Conservation (phyloP, 35 echinoderm and acorn worm genomes). For the Apostichopus japonicus region DNA sequence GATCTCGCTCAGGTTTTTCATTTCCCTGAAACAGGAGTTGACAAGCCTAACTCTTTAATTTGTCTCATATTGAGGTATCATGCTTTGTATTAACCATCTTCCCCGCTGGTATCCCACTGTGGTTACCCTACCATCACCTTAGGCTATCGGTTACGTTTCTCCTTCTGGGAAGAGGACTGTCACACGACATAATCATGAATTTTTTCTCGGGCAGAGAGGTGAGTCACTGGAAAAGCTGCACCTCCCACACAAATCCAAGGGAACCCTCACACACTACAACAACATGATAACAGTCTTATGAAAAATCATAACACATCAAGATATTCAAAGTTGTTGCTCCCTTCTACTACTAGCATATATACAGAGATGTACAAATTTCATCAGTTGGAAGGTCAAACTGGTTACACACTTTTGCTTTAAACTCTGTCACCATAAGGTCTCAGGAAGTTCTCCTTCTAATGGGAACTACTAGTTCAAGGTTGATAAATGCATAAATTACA, state of each 20-base stretch:
- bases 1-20: constrained; percentile 5
- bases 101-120: constrained; percentile 14
- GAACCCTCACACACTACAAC: not conserved
- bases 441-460: no score
- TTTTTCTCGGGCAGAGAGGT: not conserved
- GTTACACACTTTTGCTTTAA: no score
- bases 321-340: no score
- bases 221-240: not conserved
- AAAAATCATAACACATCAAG: no score
- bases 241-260: not conserved
- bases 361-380: no score
- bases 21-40: constrained; percentile 36
- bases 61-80: constrained; percentile 32
- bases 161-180: not conserved
- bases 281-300: no score
- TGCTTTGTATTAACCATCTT: constrained; percentile 3
- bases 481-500: no score
- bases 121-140: not conserved
- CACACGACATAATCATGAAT: not conserved
- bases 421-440: no score
- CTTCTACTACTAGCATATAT: no score
- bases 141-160: not conserved
- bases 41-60: constrained; percentile 40
- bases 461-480: no score
- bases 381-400: no score